Conservation (phyloP, 2,113 vertebrate species). For the Physeter macrocephalus region DNA sequence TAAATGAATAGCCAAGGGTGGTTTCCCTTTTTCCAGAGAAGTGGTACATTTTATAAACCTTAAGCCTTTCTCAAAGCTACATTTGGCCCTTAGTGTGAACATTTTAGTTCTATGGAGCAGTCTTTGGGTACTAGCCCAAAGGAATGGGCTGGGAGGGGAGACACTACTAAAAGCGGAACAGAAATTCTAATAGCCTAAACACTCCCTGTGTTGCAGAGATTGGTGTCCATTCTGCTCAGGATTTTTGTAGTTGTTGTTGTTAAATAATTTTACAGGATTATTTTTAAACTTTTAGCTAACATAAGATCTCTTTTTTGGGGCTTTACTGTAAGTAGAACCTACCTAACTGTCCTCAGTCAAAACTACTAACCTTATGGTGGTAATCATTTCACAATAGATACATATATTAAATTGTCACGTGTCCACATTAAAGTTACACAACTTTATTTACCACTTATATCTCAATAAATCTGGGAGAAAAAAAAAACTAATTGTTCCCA, state of each 20-base stretch:
- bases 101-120: background rate
- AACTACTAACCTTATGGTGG: background rate
- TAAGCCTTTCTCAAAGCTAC: background rate
- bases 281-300: background rate
- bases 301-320: background rate
- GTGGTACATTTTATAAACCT: background rate
- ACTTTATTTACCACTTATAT: background rate
- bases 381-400: background rate
- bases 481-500: background rate
- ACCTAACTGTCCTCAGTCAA: background rate
- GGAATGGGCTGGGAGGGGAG: background rate
- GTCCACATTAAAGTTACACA: background rate
- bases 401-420: background rate
- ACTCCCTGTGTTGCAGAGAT: background rate
- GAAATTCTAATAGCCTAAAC: background rate
- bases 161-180: background rate
- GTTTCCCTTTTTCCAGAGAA: background rate
- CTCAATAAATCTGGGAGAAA: background rate
- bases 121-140: background rate
- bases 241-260: background rate
- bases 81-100: background rate
- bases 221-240: background rate
- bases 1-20: background rate
- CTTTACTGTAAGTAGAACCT: background rate
- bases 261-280: background rate